These are phyloP conservation scores for Kryptolebias marmoratus DNA, from an alignment of 2,113 vertebrate species.

Conservation along the genomic window DNA sequence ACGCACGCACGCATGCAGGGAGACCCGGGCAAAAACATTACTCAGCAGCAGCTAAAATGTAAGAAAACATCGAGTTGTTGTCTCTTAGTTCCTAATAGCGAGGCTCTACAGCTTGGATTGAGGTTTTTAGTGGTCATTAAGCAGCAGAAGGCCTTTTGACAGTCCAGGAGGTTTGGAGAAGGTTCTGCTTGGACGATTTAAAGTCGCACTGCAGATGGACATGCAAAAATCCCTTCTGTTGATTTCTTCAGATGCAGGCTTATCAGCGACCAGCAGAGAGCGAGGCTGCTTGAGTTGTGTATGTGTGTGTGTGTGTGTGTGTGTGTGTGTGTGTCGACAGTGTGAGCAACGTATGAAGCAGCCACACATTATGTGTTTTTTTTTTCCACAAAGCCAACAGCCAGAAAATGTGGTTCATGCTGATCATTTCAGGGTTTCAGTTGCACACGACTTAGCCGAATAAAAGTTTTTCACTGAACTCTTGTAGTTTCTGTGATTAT, in stretches of 20 bases:
- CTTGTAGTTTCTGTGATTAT: background rate
- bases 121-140: background rate
- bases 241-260: conserved; percentile 19
- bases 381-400: background rate
- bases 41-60: background rate
- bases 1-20: too few relatives aligned
- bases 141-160: conserved; percentile 36
- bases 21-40: too few relatives aligned
- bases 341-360: conserved; percentile 12
- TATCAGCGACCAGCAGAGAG: conserved; percentile 49
- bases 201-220: conserved; percentile 66
- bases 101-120: conserved; percentile 1
- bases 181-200: conserved; percentile 48
- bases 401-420: conserved; percentile 1
- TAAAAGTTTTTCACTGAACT: conserved; percentile 10
- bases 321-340: background rate
- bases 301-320: conserved; percentile 21
- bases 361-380: background rate
- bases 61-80: conserved; percentile 15
- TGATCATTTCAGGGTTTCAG: conserved; percentile 3
- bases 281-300: conserved; percentile 14
- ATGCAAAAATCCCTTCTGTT: conserved; percentile 44
- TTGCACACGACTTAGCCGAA: background rate
- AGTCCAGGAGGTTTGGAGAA: conserved; percentile 42
- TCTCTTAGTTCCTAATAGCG: background rate